Percentiles rank a stretch among this genome's conserved stretches.
Conservation (phyloP, 2,888 invertebrate species). For the Empis livida region DNA sequence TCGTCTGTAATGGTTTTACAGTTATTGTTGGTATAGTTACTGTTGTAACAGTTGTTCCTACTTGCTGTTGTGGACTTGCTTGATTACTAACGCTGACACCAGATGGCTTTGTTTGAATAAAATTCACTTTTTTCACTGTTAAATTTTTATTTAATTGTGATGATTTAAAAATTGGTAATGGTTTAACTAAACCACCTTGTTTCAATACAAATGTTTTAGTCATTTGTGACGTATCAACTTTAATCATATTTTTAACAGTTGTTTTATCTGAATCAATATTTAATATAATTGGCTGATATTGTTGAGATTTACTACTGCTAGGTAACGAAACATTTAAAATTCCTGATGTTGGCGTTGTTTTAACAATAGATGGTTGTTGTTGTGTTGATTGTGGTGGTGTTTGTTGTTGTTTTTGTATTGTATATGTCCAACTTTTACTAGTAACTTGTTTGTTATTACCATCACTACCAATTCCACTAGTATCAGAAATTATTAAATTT, state of each 20-base stretch:
- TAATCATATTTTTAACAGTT: conserved; percentile 12
- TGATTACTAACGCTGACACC: background rate
- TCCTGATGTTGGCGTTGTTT: conserved; percentile 5
- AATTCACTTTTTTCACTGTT: conserved; percentile 24
- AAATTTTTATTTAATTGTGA: conserved; percentile 23
- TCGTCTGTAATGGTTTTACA: too few relatives aligned
- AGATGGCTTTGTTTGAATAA: conserved; percentile 11
- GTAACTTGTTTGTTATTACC: too few relatives aligned
- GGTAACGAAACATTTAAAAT: background rate
- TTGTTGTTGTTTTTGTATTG: too few relatives aligned
- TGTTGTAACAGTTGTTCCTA: background rate
- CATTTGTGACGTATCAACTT: conserved; percentile 9
- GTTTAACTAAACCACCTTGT: conserved; percentile 18
- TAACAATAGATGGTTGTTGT: background rate
- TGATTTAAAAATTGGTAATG: conserved; percentile 17
- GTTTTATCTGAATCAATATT: conserved; percentile 12
- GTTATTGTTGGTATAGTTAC: too few relatives aligned
- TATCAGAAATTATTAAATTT: background rate
- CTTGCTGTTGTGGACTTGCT: background rate
- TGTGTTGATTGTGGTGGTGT: conserved; percentile 1
- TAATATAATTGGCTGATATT: conserved; percentile 13
- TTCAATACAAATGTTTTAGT: conserved; percentile 21
- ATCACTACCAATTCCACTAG: too few relatives aligned
- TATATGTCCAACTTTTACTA: too few relatives aligned
- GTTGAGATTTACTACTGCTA: background rate